A percentile compares a stretch with the other conserved stretches of the same genome.
Evolutionary conservation across 1,140 invertebrate species (phyloP).

Genomic region (Bombus confusus): DNA sequence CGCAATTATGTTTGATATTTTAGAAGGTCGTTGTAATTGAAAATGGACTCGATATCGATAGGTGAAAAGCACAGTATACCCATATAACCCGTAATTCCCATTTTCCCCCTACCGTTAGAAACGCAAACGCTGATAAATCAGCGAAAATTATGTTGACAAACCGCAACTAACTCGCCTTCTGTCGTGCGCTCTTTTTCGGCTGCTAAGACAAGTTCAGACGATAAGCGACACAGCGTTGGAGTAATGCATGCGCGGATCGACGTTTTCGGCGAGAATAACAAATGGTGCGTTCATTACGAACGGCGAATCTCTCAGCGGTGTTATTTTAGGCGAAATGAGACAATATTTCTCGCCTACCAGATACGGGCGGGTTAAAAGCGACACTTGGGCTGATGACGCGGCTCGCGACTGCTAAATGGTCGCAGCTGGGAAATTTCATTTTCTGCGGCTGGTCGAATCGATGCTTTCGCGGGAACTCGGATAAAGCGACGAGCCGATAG

Average conservation of each 20-base stretch:
- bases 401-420: constrained; percentile 27
- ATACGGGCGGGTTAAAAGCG: constrained; percentile 26
- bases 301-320: not conserved
- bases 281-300: constrained; percentile 1
- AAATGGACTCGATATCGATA: not conserved
- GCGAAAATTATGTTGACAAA: not conserved
- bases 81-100: too few species aligned
- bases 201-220: not conserved
- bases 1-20: not conserved
- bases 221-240: not conserved
- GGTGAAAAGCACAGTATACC: not conserved
- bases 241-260: not conserved
- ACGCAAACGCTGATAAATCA: not conserved
- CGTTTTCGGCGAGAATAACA: not conserved
- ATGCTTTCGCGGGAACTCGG: constrained; percentile 1
- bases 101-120: too few species aligned
- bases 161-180: too few species aligned
- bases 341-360: constrained; percentile 23
- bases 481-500: not conserved
- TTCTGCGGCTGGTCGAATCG: not conserved
- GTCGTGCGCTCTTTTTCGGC: not conserved
- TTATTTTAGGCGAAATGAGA: constrained; percentile 29
- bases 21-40: not conserved
- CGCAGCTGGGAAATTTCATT: constrained; percentile 35
- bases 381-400: constrained; percentile 26